phyloP scores from a whole-genome alignment of 2,113 vertebrate species.

The Anoplopoma fimbria region DNA sequence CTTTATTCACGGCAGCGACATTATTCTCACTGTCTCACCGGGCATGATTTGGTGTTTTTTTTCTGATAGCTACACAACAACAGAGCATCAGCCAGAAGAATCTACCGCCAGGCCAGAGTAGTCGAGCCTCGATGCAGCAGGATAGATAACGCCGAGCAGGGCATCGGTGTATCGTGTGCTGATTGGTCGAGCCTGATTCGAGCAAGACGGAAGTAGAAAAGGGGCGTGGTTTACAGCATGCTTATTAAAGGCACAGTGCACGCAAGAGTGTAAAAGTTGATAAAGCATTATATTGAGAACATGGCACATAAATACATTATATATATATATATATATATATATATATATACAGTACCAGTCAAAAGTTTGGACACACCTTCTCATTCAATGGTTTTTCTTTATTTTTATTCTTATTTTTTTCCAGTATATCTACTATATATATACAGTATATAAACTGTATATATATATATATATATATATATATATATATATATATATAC shows the following conservation, averaged over 20 bases:
- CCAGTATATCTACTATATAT: too few species aligned
- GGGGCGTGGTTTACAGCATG: conserved; percentile 31
- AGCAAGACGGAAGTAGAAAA: conserved; percentile 39
- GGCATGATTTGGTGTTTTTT: conserved; percentile 70
- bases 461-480: too few species aligned
- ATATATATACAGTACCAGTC: too few species aligned
- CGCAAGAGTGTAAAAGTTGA: background rate
- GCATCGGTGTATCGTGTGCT: background rate
- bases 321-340: too few species aligned
- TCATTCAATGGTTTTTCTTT: too few species aligned
- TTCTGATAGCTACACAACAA: conserved; percentile 69
- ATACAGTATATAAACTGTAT: too few species aligned
- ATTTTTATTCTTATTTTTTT: too few species aligned
- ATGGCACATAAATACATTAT: too few species aligned
- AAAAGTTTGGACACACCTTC: too few species aligned
- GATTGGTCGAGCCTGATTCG: conserved; percentile 46
- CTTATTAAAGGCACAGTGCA: conserved; percentile 50
- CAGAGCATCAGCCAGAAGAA: conserved; percentile 44
- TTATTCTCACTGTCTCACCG: conserved; percentile 51
- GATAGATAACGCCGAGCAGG: accelerated
- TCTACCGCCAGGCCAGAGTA: conserved; percentile 56
- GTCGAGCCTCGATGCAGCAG: background rate
- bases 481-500: too few species aligned
- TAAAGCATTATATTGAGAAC: background rate
- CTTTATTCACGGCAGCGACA: conserved; percentile 46